Base-by-base conservation (phyloP, 1,140 invertebrate genomes). In the Drosophila kepulauana region DNA sequence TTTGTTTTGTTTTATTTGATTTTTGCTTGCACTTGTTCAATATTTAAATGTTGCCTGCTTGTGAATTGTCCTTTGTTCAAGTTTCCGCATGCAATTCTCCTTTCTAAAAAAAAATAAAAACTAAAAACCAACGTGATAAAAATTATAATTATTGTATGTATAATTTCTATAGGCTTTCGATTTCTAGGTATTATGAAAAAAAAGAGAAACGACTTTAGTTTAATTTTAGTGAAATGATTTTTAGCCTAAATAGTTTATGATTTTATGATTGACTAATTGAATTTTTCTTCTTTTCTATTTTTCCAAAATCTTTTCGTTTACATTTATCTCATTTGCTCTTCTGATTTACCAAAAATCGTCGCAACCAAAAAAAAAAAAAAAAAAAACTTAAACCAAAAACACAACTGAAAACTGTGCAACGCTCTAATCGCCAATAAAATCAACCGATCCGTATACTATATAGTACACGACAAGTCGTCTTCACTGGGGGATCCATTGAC, bases 381-480 rank as follows among this genome's bases (percentile, higher is more conserved):
- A n/a, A n/a, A n/a, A n/a, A n/a, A n/a, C n/a, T n/a, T 16, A 61
- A 11, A 59, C 54, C 38, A 69, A n/a, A 38, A 45, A 68, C 48
- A 86, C 30, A 52, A 43, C 20, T 7, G 28, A 51, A 76, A 73
- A 58, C 70, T 51, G 64, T 57, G 41, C 62, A 72, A 66, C 56
- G 74, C 69, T 25, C 20, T 70, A 79, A 84, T 59, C 56, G 63
- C 64, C 72, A 75, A 25, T 25, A 25, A 57, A 76, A 76, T 56
- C 72, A 75, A 81, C 63, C 78, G 66, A 87, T 87, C 64, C 69
- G 65, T 69, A 79, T 48, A 65, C 48, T 41, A 82, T 78, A 78
- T 77, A 92, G 92, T 92, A 91, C 78, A 92, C 89, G 91, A 91
- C 81, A 92, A 92, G 79, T 92, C 92, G 67, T 92, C 92, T 86